phyloP scores from a whole-genome alignment of 2,888 invertebrate genomes.

The Sesia bembeciformis region DNA sequence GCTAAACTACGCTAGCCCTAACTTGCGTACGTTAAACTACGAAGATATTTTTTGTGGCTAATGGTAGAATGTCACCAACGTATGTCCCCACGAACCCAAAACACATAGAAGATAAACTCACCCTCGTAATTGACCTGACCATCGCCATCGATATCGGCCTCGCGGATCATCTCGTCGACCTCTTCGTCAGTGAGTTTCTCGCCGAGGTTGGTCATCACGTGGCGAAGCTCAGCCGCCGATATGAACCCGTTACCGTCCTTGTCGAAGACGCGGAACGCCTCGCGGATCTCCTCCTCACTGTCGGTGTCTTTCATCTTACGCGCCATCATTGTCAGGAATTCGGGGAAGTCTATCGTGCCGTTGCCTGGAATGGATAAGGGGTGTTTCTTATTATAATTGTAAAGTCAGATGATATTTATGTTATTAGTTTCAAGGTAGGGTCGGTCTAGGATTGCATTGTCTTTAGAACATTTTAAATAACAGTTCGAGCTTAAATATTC shows the following conservation, averaged over 20 bases:
- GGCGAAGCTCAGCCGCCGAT: slow-evolving; percentile 97
- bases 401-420: too few species aligned
- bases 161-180: slow-evolving; percentile 99
- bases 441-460: too few species aligned
- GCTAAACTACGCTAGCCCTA: too few species aligned
- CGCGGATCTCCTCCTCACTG: slow-evolving; percentile 99
- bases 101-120: slow-evolving; percentile 39
- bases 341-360: slow-evolving; percentile 99
- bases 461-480: too few species aligned
- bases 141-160: slow-evolving; percentile 99
- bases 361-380: slow-evolving; percentile 80
- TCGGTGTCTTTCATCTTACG: slow-evolving; percentile 99
- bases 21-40: slow-evolving; percentile 3
- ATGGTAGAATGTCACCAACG: too few species aligned
- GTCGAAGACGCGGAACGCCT: slow-evolving; percentile 99
- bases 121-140: slow-evolving; percentile 99
- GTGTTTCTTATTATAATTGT: too few species aligned
- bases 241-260: slow-evolving; percentile 99
- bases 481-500: too few species aligned
- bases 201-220: slow-evolving; percentile 99
- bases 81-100: too few species aligned
- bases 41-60: too few species aligned
- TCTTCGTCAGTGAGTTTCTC: slow-evolving; percentile 99
- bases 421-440: too few species aligned
- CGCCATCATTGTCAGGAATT: slow-evolving; percentile 99